A percentile compares a stretch with the other conserved stretches of the same genome.
Evolutionary conservation across 2,113 vertebrate species (phyloP).

Genomic region (Epinephelus lanceolatus): DNA sequence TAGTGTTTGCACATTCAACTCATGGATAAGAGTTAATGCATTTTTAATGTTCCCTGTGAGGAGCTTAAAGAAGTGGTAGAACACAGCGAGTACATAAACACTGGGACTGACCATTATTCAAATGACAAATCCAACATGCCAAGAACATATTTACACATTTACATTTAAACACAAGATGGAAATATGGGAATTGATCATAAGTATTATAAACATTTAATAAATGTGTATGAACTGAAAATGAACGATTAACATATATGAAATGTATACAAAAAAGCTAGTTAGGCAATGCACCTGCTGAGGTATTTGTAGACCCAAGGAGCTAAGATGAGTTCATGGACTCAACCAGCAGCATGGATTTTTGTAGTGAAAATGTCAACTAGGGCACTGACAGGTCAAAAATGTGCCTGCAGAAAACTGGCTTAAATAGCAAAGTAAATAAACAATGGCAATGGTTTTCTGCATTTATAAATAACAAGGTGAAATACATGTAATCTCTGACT

Average conservation of each 20-base stretch:
- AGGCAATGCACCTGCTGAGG: not conserved
- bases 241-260: no score
- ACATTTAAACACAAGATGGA: no score
- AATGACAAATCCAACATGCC: not conserved
- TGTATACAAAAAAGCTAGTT: no score
- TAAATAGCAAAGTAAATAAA: not conserved
- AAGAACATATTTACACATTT: not conserved
- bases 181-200: no score
- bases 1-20: constrained; percentile 6
- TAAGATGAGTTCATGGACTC: not conserved
- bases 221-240: no score
- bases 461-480: no score
- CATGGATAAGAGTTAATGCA: constrained; percentile 7
- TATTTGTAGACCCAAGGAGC: no score
- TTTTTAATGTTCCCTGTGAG: constrained; percentile 12
- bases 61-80: not conserved
- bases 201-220: no score
- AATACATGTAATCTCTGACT: no score
- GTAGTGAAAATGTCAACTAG: not conserved
- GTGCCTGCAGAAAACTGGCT: not conserved
- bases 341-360: not conserved
- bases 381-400: not conserved
- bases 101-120: not conserved
- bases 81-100: not conserved
- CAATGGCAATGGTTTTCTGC: not conserved